Base-by-base conservation (phyloP, 2,113 vertebrate genomes). In the Gymnocephalus cernua region DNA sequence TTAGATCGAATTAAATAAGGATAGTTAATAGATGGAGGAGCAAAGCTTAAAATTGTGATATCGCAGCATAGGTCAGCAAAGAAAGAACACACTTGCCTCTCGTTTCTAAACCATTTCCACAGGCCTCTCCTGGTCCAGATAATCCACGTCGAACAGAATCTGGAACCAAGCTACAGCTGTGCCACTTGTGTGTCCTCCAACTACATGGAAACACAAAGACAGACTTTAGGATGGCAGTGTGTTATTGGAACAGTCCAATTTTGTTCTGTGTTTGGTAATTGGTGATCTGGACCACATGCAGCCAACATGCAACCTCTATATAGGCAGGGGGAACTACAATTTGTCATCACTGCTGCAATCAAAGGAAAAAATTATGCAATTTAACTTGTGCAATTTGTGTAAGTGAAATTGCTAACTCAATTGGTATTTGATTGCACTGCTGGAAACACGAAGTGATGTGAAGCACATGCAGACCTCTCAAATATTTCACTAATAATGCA, bases 171-270 rank as follows among this genome's bases (percentile, higher is more conserved):
- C 95, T 91, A 32, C 98, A 99, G 56, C 92, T 91, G 76, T 95
- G 95, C 98, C 98, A 99, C 80, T 93, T 96, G 71, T 99, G 96
- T 14, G 89, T 92, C 83, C 88, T 95, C 98, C 98, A 99, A 58
- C 98, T 99, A 80, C 44, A 96, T 94, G 62, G 3, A 71, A 85
- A 80, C 1, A 58, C 13, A 80, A 6, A 77, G 13, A 48, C 35
- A 66, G 35, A 72, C 19, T 47, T 47, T 19, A 41, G 6, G 21
- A 58, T 15, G 4, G 13, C 10, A 50, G n/a, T 0, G 21, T n/a
- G 6, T 65, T 13, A n/a, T 41, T 51, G n/a, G 23, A 41, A 25
- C 56, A 23, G 13, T n/a, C 1, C 16, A 18, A 59, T 19, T 9
- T 32, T 73, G n/a, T n/a, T 81, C 18, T 11, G 0, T 4, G 59